phyloP scores from a whole-genome alignment of 2,113 vertebrate genomes.

The Callaeas wilsoni region DNA sequence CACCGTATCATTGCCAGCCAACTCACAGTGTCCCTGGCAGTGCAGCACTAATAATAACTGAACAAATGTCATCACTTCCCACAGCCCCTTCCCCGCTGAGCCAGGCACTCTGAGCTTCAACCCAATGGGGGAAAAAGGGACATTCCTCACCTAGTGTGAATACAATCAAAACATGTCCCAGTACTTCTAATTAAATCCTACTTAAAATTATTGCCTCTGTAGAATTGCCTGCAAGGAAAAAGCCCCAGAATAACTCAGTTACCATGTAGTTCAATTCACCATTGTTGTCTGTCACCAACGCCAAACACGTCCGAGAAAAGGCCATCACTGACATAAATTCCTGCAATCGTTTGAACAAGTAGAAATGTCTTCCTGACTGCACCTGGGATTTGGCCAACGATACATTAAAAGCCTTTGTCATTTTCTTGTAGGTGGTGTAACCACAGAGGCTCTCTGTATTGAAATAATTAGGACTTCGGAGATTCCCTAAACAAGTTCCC shows the following conservation, averaged over 20 bases:
- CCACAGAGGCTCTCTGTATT: not conserved
- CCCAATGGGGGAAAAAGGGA: not conserved
- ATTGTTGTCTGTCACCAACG: not conserved
- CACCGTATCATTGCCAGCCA: not conserved
- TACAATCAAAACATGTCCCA: not conserved
- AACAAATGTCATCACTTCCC: not conserved
- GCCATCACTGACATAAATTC: conserved; percentile 31
- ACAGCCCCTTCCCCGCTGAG: not conserved
- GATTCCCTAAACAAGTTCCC: conserved; percentile 36
- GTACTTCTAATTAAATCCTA: not conserved
- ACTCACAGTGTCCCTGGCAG: not conserved
- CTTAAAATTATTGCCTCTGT: not conserved
- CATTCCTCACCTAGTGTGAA: not conserved
- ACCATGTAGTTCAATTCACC: not conserved
- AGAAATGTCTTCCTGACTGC: conserved; percentile 20
- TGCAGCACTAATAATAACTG: not conserved
- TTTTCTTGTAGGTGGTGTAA: not conserved
- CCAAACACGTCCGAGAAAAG: conserved; percentile 45
- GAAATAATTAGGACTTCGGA: conserved; percentile 21
- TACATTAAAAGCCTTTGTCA: not conserved
- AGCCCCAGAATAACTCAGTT: not conserved
- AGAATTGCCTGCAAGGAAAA: conserved; percentile 17
- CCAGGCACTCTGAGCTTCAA: not conserved
- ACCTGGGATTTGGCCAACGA: not conserved
- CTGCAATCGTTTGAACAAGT: not conserved